Evolutionary conservation across 2,888 invertebrate genomes (phyloP).

Genomic region (Caenorhabditis afra): DNA sequence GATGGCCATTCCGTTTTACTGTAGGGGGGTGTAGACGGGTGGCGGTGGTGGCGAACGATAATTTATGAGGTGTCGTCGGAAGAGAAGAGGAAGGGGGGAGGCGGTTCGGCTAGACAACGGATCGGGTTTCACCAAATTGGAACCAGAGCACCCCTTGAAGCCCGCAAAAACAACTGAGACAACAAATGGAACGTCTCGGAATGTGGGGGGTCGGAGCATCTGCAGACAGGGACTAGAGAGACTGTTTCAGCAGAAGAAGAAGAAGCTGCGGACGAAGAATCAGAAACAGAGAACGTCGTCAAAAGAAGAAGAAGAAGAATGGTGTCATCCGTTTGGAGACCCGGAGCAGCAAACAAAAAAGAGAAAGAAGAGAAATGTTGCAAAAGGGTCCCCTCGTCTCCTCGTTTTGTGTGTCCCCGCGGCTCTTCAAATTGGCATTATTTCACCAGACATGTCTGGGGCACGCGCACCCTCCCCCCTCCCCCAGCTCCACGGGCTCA

Average conservation of each 20-base stretch:
- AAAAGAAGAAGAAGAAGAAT: neutral
- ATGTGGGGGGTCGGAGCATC: neutral
- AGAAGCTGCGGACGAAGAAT: neutral
- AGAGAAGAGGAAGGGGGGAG: neutral
- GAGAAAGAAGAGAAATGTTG: slow-evolving; percentile 31
- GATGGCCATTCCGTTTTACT: slow-evolving; percentile 27
- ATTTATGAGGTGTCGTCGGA: slow-evolving; percentile 37
- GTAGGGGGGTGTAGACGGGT: slow-evolving; percentile 6
- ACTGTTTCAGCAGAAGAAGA: too few species aligned
- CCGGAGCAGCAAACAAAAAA: slow-evolving; percentile 5
- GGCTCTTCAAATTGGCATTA: slow-evolving; percentile 50
- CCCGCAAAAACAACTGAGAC: slow-evolving; percentile 29
- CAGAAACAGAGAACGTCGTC: neutral
- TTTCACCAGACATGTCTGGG: slow-evolving; percentile 54
- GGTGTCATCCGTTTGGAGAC: neutral
- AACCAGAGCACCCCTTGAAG: slow-evolving; percentile 15
- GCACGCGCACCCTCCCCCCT: slow-evolving; percentile 24
- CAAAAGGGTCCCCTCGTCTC: slow-evolving; percentile 25
- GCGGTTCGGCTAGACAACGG: slow-evolving; percentile 1
- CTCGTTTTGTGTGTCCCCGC: slow-evolving; percentile 11
- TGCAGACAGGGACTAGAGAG: too few species aligned
- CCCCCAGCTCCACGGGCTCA: slow-evolving; percentile 13
- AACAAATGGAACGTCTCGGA: neutral
- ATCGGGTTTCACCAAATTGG: slow-evolving; percentile 46
- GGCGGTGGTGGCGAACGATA: slow-evolving; percentile 20